Percentiles rank a stretch among this genome's conserved stretches.
phyloP scores from a whole-genome alignment of 2,888 invertebrate genomes.

The Clepsis dumicolana region DNA sequence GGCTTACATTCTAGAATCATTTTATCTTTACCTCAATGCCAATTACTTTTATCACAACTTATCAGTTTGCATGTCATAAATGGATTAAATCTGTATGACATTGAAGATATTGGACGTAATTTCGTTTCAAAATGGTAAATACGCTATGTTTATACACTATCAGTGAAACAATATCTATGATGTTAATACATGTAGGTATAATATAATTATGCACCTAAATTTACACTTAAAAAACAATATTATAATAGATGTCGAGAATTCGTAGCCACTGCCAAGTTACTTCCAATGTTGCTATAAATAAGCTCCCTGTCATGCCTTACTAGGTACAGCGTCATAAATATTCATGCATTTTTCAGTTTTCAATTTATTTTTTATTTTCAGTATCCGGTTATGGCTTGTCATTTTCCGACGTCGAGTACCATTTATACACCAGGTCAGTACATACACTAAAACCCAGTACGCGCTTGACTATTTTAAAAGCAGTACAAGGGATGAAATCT shows the following conservation, averaged over 20 bases:
- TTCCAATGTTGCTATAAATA: too few species aligned
- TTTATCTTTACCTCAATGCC: conserved; percentile 7
- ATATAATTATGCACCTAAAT: too few species aligned
- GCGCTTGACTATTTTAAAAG: too few species aligned
- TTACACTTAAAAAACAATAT: too few species aligned
- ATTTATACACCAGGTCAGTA: conserved; percentile 6
- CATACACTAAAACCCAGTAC: too few species aligned
- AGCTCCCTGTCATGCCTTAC: too few species aligned
- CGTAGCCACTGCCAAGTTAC: too few species aligned
- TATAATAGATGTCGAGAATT: too few species aligned
- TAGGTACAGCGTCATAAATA: too few species aligned
- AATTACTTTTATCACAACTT: neutral
- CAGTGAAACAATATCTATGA: neutral
- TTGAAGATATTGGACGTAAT: neutral
- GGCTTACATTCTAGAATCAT: neutral
- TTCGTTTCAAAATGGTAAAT: neutral
- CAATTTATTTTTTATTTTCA: conserved; percentile 1
- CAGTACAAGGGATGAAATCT: too few species aligned
- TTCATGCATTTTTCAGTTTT: too few species aligned
- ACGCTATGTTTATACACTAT: neutral
- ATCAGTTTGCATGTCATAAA: neutral
- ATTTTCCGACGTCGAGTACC: neutral
- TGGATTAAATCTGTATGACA: neutral
- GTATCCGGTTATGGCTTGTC: neutral
- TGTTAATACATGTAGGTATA: neutral